Conservation (phyloP, 2,888 invertebrate species). For the Julus scanicus region DNA sequence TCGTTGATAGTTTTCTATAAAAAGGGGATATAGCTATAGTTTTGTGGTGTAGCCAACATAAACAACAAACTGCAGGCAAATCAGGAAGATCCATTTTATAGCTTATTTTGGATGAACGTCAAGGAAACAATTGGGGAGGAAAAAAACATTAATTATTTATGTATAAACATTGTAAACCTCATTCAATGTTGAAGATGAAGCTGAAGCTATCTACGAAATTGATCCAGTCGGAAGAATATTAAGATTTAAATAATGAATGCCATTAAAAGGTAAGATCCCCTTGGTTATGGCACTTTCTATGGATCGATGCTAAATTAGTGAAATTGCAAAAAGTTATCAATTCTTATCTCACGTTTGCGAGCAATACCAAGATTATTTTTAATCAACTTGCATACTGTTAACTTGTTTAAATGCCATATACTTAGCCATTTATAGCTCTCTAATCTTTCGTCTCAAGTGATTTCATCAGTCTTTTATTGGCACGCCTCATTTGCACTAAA, state of each 20-base stretch:
- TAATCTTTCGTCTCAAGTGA: not conserved
- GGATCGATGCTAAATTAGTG: not conserved
- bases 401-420: not conserved
- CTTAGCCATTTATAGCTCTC: not conserved
- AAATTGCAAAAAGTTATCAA: not conserved
- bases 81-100: slow-evolving; percentile 37
- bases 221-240: slow-evolving; percentile 20
- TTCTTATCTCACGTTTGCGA: not conserved
- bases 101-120: slow-evolving; percentile 12
- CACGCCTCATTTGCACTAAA: not conserved
- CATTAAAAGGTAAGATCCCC: not conserved
- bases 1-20: not conserved
- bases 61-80: slow-evolving; percentile 31
- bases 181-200: not conserved
- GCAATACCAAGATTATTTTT: slow-evolving; percentile 8
- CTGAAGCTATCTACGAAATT: not conserved
- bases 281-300: not conserved
- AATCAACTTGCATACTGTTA: not conserved
- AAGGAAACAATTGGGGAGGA: not conserved
- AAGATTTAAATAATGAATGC: slow-evolving; percentile 31
- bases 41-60: not conserved
- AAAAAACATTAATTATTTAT: slow-evolving; percentile 17
- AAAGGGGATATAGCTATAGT: not conserved
- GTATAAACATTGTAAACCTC: not conserved
- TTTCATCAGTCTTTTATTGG: not conserved